phyloP scores from a whole-genome alignment of 2,113 vertebrate species.

The Hoplias malabaricus region DNA sequence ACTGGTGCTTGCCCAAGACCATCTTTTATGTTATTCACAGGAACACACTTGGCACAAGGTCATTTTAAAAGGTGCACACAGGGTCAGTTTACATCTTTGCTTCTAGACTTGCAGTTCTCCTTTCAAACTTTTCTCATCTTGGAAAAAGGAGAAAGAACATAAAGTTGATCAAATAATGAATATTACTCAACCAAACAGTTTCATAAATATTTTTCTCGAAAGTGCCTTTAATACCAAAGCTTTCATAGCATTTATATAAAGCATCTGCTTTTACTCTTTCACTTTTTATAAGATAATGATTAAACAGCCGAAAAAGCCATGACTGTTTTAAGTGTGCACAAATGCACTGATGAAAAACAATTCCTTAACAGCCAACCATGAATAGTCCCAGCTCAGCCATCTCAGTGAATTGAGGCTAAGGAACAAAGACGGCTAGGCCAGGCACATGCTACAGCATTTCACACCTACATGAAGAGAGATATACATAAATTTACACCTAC shows the following conservation, averaged over 20 bases:
- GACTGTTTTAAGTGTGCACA: too few species aligned
- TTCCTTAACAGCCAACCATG: not conserved
- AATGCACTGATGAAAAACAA: too few species aligned
- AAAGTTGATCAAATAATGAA: not conserved
- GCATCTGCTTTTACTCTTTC: not conserved
- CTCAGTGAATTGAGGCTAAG: not conserved
- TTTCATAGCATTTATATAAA: not conserved
- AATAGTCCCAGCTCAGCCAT: not conserved
- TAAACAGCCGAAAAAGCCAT: too few species aligned
- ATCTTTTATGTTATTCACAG: slow-evolving; percentile 46
- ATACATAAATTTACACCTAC: not conserved
- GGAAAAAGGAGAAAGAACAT: not conserved
- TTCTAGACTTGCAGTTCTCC: not conserved
- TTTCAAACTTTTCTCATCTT: not conserved
- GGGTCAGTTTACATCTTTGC: slow-evolving; percentile 2
- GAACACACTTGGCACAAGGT: slow-evolving; percentile 46
- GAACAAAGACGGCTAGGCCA: not conserved
- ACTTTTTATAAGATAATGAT: too few species aligned
- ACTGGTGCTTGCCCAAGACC: slow-evolving; percentile 56
- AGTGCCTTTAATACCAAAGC: not conserved
- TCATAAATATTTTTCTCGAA: not conserved
- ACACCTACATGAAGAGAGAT: not conserved
- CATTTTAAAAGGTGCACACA: slow-evolving; percentile 50
- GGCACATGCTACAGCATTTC: not conserved
- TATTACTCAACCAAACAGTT: not conserved